Conservation (phyloP, 2,797 vertebrate species). For the Pelodytes ibericus region DNA sequence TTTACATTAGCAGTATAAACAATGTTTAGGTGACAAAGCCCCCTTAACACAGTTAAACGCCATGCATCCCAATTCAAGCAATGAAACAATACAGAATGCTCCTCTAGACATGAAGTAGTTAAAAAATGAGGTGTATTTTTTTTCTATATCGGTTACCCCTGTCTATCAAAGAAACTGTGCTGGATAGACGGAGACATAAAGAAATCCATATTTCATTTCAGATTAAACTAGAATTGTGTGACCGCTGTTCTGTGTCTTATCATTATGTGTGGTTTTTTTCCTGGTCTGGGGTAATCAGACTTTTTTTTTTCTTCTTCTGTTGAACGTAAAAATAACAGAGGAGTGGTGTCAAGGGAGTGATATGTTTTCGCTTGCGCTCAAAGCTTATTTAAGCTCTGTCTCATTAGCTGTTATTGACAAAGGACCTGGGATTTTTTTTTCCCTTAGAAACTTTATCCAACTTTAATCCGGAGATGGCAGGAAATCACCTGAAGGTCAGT, state of each 20-base stretch:
- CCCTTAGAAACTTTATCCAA: constrained; percentile 37
- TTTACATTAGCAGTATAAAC: no score
- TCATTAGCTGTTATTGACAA: constrained; percentile 52
- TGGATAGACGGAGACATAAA: constrained; percentile 25
- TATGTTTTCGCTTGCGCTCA: constrained; percentile 42
- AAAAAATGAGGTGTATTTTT: not conserved
- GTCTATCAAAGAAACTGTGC: constrained; percentile 9
- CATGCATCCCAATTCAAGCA: no score
- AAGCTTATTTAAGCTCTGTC: constrained; percentile 48
- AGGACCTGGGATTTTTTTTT: constrained; percentile 25
- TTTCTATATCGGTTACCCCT: constrained; percentile 16
- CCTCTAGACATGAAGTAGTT: constrained; percentile 21
- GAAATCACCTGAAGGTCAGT: constrained; percentile 51
- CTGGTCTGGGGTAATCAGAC: constrained; percentile 47
- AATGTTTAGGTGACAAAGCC: no score
- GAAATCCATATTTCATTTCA: constrained; percentile 57
- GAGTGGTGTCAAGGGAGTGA: constrained; percentile 42
- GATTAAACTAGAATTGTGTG: constrained; percentile 49
- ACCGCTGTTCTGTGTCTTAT: constrained; percentile 52
- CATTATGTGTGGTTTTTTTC: constrained; percentile 46
- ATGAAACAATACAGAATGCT: no score
- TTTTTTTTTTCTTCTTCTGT: constrained; percentile 25
- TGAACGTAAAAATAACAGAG: constrained; percentile 51
- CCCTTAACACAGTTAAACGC: no score
- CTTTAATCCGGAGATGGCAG: constrained; percentile 39